Percentiles rank a stretch among this genome's conserved stretches.
Evolutionary conservation across 2,797 vertebrate species (phyloP).

Genomic region (Leptodactylus fallax): DNA sequence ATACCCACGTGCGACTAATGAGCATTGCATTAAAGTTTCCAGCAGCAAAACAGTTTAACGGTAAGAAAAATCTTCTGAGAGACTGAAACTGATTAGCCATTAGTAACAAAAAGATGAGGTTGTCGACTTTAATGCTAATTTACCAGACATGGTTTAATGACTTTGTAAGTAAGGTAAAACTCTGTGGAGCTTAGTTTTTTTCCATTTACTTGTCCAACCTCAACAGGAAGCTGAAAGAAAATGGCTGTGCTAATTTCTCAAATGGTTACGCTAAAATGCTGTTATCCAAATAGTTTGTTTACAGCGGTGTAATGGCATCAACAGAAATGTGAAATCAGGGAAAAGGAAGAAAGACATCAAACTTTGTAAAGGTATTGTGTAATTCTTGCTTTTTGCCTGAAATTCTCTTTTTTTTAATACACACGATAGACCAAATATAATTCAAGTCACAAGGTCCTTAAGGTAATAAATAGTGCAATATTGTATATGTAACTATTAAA

Average conservation of each 20-base stretch:
- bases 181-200: slow-evolving; percentile 16
- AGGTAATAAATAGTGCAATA: not conserved
- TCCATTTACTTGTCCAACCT: slow-evolving; percentile 40
- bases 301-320: not conserved
- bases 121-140: slow-evolving; percentile 53
- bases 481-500: not conserved
- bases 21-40: slow-evolving; percentile 36
- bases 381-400: not conserved
- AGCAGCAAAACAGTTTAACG: slow-evolving; percentile 47
- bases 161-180: slow-evolving; percentile 43
- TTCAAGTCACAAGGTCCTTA: not conserved
- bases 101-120: slow-evolving; percentile 46
- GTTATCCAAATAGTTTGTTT: slow-evolving; percentile 23
- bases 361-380: not conserved
- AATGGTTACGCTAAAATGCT: slow-evolving; percentile 13
- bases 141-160: slow-evolving; percentile 50
- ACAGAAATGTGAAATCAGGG: not conserved
- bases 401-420: not conserved
- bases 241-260: not conserved
- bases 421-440: not conserved
- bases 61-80: slow-evolving; percentile 25
- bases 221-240: slow-evolving; percentile 29
- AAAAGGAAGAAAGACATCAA: not conserved
- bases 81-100: slow-evolving; percentile 40
- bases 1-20: slow-evolving; percentile 56